Conservation (phyloP, 2,797 vertebrate genomes). For the Sciurus carolinensis region DNA sequence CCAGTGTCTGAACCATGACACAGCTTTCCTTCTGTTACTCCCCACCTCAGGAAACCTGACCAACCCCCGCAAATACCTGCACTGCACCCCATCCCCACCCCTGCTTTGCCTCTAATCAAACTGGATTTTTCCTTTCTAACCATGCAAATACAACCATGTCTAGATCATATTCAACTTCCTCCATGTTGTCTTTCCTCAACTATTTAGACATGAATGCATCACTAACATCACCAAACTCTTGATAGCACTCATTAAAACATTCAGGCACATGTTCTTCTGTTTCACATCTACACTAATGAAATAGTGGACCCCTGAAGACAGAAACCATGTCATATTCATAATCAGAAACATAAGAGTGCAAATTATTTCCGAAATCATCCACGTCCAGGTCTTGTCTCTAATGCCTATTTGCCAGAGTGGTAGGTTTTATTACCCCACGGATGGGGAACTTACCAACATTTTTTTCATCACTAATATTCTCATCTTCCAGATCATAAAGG, state of each 20-base stretch:
- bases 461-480: neutral
- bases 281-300: constrained; percentile 31
- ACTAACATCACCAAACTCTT: neutral
- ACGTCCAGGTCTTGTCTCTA: neutral
- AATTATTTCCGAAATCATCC: neutral
- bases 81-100: neutral
- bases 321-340: neutral
- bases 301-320: constrained; percentile 4
- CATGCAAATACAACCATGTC: neutral
- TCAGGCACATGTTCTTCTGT: neutral
- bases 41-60: neutral
- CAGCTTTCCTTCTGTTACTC: neutral
- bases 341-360: neutral
- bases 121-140: constrained; percentile 44
- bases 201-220: constrained; percentile 14
- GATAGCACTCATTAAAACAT: neutral
- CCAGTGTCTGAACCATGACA: neutral
- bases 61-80: neutral
- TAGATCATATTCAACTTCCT: constrained; percentile 18
- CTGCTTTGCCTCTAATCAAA: neutral
- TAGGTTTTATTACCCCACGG: constrained; percentile 54
- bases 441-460: neutral
- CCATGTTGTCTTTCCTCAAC: neutral
- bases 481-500: constrained; percentile 57
- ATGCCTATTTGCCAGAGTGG: neutral